Base-by-base conservation (phyloP, 2,113 vertebrate genomes). In the Sinosuthora webbiana region DNA sequence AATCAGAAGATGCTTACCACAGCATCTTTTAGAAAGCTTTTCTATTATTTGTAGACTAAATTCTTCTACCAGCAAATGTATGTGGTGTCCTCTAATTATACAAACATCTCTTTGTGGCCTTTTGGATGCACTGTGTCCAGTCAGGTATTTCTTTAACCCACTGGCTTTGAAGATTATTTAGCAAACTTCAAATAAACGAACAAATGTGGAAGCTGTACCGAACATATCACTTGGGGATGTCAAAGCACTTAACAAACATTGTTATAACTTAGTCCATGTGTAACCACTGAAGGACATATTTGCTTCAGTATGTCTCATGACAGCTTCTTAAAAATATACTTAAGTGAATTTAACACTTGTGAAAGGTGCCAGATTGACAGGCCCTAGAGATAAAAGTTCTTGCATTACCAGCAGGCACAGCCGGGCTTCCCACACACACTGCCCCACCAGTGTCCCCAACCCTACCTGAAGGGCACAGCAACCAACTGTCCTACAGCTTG, bases 251-350 rank as follows among this genome's bases (percentile, higher is more conserved):
- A 94, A 93, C 89, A 94, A 97, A 94, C 96, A 96, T 79, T 95
- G 95, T 95, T 98, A 97, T 84, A 95, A 93, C 64, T 52, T 45
- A 97, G 97, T 95, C 96, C 97, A 96, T 97, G 97, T 97, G 97
- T 97, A 95, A 96, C 93, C 19, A 97, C 91, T 39, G 92, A 97
- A 96, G 97, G 95, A 97, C 95, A 97, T 97, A 96, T 95, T 97
- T 97, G 93, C 95, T 95, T 97, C 97, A 89, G 95, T 97, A 94
- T 97, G 90, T 97, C 96, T 97, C 90, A 89, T 97, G 96, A 97
- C 97, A 97, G 96, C 95, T 97, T 97, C 93, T 94, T 95, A 85
- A 90, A 95, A 94, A 96, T 94, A 94, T 30, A 95, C 87, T 94
- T 91, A 89, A 96, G 96, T 80, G 87, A 97, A 95, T 97, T 96